Evolutionary conservation across 2,113 vertebrate genomes (phyloP).

Genomic region (Cepphus grylle): DNA sequence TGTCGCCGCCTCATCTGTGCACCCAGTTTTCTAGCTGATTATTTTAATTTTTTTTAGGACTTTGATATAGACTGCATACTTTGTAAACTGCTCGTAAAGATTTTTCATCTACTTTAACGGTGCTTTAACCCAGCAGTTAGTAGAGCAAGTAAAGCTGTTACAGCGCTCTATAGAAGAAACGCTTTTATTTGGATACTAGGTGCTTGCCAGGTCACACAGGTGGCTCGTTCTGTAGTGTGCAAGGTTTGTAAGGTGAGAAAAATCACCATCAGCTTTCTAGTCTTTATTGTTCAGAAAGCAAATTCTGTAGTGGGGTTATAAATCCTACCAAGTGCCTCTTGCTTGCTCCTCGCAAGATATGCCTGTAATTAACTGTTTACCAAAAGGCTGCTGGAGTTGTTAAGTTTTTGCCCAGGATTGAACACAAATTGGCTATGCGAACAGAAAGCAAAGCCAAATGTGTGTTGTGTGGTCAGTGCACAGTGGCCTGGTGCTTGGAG

Average conservation of each 20-base stretch:
- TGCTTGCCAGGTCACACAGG: background rate
- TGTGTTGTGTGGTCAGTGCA: rapidly evolving
- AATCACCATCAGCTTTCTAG: background rate
- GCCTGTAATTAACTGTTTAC: background rate
- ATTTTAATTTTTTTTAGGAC: background rate
- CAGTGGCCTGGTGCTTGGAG: background rate
- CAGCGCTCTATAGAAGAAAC: background rate
- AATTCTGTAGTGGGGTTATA: no score
- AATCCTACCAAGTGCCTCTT: background rate
- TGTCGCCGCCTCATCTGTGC: background rate
- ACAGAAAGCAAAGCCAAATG: no score
- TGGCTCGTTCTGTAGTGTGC: background rate
- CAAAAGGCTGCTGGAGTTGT: background rate
- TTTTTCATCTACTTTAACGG: background rate
- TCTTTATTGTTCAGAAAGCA: background rate
- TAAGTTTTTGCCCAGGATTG: background rate
- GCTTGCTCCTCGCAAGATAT: background rate
- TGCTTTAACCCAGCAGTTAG: background rate
- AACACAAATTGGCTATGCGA: background rate
- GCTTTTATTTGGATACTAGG: background rate
- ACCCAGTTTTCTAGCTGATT: background rate
- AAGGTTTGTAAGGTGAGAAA: background rate
- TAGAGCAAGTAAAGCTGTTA: background rate
- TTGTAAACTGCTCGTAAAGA: background rate
- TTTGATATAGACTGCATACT: rapidly evolving